Evolutionary conservation across 2,113 vertebrate genomes (phyloP), one percentile per base, ranked within the genome.

Genomic region (Pituophis catenifer): DNA sequence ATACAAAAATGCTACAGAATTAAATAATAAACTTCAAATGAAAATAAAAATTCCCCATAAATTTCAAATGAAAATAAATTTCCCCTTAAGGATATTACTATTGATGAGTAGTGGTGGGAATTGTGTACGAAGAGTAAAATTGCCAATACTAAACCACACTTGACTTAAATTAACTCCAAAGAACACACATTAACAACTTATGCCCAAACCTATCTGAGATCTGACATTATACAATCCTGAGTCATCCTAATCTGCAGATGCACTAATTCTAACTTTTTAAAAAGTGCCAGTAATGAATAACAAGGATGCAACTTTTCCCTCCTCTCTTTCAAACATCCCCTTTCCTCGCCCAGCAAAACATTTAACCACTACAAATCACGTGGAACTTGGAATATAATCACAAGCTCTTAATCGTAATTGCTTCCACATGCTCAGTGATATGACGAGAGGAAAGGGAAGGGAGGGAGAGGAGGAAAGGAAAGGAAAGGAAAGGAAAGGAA

Each of bases 361-460:
- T 95, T 96, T 95, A 96, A 95, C 93, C 81, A 59, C 93, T 97
- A 90, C 93, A 97, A 96, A 96, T 95, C 91, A 94, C 9, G 90
- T 54, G 65, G 88, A 95, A 92, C 96, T 96, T 96, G 85, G 93
- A 93, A 94, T 95, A 95, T 94, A 96, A 96, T 96, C 94, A 93
- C 90, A 95, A 96, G 86, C 93, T 86, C 92, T 95, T 97, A 93
- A 29, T 93, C 94, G 29, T 97, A 97, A 97, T 97, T 95, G 97
- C 94, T 97, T 97, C 97, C 97, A 96, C 91, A 96, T 97, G 97
- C 95, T 95, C 96, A 95, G 93, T 95, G 96, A 95, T 93, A 93
- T 65, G 1, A 52, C n/a, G 48, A 10, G 44, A n/a, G 23, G 21
- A 6, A 21, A 10, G 13, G 19, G 8, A 52, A 9, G 50, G 21